Percentiles rank a stretch among this genome's conserved stretches.
phyloP scores from a whole-genome alignment of 2,797 vertebrate species.

The Siniperca undulata region DNA sequence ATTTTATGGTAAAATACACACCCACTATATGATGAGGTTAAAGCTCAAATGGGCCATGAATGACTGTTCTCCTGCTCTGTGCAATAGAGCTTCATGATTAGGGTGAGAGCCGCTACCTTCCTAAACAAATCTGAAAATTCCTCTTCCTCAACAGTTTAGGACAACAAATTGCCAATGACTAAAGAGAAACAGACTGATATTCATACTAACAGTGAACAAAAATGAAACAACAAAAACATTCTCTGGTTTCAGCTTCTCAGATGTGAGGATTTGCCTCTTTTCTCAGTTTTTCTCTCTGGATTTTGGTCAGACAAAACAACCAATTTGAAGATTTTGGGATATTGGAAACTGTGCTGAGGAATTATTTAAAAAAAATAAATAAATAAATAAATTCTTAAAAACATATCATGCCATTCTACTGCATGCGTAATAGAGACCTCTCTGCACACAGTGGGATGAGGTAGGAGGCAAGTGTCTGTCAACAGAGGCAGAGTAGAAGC shows the following conservation, averaged over 20 bases:
- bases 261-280: not conserved
- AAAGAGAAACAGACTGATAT: slow-evolving; percentile 68
- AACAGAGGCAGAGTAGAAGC: slow-evolving; percentile 40
- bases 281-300: not conserved
- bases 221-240: slow-evolving; percentile 10
- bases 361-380: too few species aligned
- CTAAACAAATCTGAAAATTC: slow-evolving; percentile 59
- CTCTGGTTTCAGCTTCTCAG: not conserved
- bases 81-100: slow-evolving; percentile 34
- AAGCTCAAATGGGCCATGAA: slow-evolving; percentile 55
- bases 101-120: slow-evolving; percentile 37
- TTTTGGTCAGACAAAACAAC: not conserved
- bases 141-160: slow-evolving; percentile 54
- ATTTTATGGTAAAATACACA: slow-evolving; percentile 43
- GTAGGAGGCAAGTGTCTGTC: slow-evolving; percentile 45
- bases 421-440: not conserved
- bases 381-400: too few species aligned
- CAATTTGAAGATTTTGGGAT: not conserved
- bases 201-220: slow-evolving; percentile 29
- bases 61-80: slow-evolving; percentile 51
- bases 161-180: slow-evolving; percentile 68
- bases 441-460: slow-evolving; percentile 18
- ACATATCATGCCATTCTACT: not conserved
- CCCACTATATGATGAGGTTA: slow-evolving; percentile 15
- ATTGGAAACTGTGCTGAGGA: not conserved